Conservation (phyloP, 2,888 invertebrate genomes). For the Phyllotreta striolata region DNA sequence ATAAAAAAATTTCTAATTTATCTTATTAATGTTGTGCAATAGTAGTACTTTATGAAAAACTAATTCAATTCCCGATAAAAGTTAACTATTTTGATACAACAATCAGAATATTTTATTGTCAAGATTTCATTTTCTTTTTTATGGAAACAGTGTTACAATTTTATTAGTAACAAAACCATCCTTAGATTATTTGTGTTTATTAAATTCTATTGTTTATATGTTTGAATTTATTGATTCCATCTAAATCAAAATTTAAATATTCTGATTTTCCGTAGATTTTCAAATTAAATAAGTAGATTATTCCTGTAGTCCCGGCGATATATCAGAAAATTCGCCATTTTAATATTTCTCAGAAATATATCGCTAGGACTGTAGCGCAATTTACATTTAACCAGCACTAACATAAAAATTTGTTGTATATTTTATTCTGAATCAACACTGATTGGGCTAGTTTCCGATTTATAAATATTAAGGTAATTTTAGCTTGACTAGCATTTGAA, state of each 20-base stretch:
- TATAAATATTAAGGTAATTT: slow-evolving; percentile 15
- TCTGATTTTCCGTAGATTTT: slow-evolving; percentile 10
- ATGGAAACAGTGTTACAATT: too few relatives aligned
- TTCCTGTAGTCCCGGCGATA: neutral
- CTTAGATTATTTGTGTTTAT: too few relatives aligned
- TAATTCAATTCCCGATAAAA: too few relatives aligned
- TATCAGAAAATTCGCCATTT: too few relatives aligned
- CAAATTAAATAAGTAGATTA: neutral
- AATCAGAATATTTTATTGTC: too few relatives aligned
- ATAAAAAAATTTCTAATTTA: neutral
- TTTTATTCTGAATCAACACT: slow-evolving; percentile 12
- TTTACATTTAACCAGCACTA: slow-evolving; percentile 4
- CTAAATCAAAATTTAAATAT: slow-evolving; percentile 10
- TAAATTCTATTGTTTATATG: too few relatives aligned
- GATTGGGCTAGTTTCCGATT: slow-evolving; percentile 11
- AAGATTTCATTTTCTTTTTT: too few relatives aligned
- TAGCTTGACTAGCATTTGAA: slow-evolving; percentile 6
- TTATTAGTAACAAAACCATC: too few relatives aligned
- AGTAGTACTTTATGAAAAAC: too few relatives aligned
- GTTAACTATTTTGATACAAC: too few relatives aligned
- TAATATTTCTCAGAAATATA: too few relatives aligned
- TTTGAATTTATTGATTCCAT: too few relatives aligned
- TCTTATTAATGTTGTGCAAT: neutral
- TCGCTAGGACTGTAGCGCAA: slow-evolving; percentile 3
- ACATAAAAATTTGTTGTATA: slow-evolving; percentile 12